A percentile compares a stretch with the other conserved stretches of the same genome.
Evolutionary conservation across 2,113 vertebrate species (phyloP).

Genomic region (Turnix velox): DNA sequence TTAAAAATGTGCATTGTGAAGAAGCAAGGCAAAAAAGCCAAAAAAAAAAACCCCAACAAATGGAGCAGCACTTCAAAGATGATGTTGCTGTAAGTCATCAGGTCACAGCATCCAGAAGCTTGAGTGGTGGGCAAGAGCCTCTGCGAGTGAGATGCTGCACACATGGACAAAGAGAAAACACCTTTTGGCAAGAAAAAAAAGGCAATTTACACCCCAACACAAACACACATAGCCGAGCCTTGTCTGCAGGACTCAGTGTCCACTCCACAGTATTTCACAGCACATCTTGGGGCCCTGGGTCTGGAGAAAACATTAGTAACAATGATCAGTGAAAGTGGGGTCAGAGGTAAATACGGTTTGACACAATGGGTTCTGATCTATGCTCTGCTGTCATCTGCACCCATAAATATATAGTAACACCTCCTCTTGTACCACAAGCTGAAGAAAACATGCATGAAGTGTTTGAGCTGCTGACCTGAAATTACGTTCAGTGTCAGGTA

Average conservation of each 20-base stretch:
- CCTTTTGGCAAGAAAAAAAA: neutral
- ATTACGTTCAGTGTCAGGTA: neutral
- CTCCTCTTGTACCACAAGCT: neutral
- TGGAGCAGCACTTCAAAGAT: neutral
- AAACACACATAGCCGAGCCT: neutral
- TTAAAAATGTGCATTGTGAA: neutral
- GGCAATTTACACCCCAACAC: neutral
- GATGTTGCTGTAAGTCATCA: neutral
- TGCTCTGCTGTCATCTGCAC: neutral
- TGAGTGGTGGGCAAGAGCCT: neutral
- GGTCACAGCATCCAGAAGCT: accelerated
- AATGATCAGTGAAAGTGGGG: neutral
- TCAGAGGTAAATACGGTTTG: neutral
- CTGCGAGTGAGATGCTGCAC: neutral
- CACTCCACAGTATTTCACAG: neutral
- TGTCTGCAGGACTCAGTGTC: neutral
- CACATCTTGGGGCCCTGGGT: accelerated
- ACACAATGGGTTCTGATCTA: neutral
- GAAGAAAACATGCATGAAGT: neutral
- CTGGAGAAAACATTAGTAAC: neutral
- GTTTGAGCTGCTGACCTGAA: neutral
- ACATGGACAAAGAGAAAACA: neutral
- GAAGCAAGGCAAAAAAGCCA: neutral
- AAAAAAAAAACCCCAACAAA: no score
- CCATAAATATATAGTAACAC: accelerated